phyloP scores from a whole-genome alignment of 2,888 invertebrate species.

The Caenorhabditis zanzibari region DNA sequence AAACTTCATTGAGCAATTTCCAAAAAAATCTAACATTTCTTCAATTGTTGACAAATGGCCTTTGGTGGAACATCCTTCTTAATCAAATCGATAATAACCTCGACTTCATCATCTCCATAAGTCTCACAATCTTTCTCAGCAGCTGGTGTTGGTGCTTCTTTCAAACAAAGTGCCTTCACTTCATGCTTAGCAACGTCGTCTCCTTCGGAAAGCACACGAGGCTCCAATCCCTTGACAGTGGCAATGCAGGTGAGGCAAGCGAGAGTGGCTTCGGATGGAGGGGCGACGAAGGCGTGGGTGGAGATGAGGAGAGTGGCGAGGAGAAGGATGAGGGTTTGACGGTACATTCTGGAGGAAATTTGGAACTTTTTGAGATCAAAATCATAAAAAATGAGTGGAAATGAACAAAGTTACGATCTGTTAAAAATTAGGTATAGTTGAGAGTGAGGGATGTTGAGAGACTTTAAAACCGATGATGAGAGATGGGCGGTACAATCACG shows the following conservation, averaged over 20 bases:
- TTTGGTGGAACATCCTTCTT: slow-evolving; percentile 62
- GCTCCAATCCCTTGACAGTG: slow-evolving; percentile 63
- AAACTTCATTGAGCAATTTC: not conserved
- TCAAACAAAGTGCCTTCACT: slow-evolving; percentile 51
- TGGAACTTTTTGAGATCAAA: not conserved
- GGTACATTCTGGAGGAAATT: slow-evolving; percentile 15
- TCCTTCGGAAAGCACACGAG: slow-evolving; percentile 41
- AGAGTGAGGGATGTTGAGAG: too few species aligned
- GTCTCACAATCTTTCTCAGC: slow-evolving; percentile 64
- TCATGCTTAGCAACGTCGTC: slow-evolving; percentile 57
- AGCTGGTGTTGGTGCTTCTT: slow-evolving; percentile 56
- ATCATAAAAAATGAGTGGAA: too few species aligned
- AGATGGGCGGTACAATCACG: too few species aligned
- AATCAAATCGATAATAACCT: slow-evolving; percentile 48
- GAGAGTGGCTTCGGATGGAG: slow-evolving; percentile 54
- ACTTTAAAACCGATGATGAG: too few species aligned
- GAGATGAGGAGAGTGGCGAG: slow-evolving; percentile 34
- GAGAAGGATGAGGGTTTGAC: slow-evolving; percentile 31
- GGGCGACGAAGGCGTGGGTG: slow-evolving; percentile 26
- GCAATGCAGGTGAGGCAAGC: slow-evolving; percentile 61
- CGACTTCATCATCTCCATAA: slow-evolving; percentile 60
- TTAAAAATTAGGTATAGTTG: too few species aligned
- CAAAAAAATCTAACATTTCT: slow-evolving; percentile 49
- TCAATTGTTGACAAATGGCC: slow-evolving; percentile 61
- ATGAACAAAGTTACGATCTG: too few species aligned